Base-by-base conservation (phyloP, 2,888 invertebrate species). In the Sicus ferrugineus region DNA sequence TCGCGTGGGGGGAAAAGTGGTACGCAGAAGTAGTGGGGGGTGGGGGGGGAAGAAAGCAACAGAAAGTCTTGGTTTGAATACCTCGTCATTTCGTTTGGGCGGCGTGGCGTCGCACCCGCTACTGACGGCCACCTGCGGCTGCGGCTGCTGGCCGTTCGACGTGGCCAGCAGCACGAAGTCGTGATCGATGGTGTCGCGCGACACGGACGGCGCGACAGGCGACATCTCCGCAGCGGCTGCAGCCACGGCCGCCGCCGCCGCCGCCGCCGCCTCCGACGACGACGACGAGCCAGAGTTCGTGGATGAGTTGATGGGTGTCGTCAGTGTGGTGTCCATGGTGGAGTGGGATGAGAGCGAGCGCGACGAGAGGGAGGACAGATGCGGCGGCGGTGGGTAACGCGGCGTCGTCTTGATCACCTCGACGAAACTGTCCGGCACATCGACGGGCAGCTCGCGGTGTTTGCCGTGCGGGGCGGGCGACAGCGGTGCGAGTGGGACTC, bases 361-460 rank as follows among this genome's bases (percentile, higher is more conserved):
- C 31, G 80, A 82, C 52, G 77, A 76, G 7, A 81, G 76, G 30
- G 85, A 83, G 5, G 83, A 81, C n/a, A 85, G 73, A 74, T 84
- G 84, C 11, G 81, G 79, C 76, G 88, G 88, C 77, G 89, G 87
- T 59, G 91, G 90, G 81, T 90, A 90, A 78, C 90, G 90, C 50
- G 91, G 90, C 54, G 91, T 88, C 2, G 89, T 88, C 88, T 95
- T 95, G 83, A 92, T 91, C 75, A 92, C 89, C 80, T 93, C 94
- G 74, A 94, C 90, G 86, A 95, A 96, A 79, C 91, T 90, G 73
- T 94, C 94, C 4, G 96, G 96, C 74, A 95, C 95, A 85, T 96
- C 96, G 70, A 96, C 94, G 3, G 96, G 93, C 88, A 91, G 87
- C 83, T 91, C 91, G 72, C 90, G 86, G 78, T 86, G 86, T 70